A percentile compares a stretch with the other conserved stretches of the same genome.
Evolutionary conservation across 2,113 vertebrate genomes (phyloP).

Genomic region (Regulus satrapa): DNA sequence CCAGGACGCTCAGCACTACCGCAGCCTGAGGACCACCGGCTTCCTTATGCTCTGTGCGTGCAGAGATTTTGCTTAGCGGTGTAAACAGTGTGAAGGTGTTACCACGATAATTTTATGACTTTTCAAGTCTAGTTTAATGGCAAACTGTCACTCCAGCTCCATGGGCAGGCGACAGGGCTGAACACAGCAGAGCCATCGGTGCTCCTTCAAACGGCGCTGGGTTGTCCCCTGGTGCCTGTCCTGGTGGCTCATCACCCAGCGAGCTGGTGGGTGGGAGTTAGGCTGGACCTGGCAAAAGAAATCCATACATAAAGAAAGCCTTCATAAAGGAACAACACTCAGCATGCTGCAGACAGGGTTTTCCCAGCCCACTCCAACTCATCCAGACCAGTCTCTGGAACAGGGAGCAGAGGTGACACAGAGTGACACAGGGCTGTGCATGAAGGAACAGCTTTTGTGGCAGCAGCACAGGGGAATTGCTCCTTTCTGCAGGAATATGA

Average conservation of each 20-base stretch:
- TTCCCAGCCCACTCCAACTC: not conserved
- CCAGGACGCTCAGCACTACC: not conserved
- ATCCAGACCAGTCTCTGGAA: not conserved
- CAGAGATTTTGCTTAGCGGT: not conserved
- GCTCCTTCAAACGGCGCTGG: not conserved
- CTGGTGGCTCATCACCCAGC: not conserved
- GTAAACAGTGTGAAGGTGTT: not conserved
- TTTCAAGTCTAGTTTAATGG: not conserved
- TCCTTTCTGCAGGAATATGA: not conserved
- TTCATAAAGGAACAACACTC: not conserved
- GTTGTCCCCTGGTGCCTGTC: fast-evolving
- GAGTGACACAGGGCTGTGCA: not conserved
- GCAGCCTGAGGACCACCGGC: not conserved
- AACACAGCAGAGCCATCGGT: fast-evolving
- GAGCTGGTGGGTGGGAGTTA: not conserved
- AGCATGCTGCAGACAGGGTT: not conserved
- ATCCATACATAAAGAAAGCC: not conserved
- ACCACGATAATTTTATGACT: not conserved
- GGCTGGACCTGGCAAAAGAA: not conserved
- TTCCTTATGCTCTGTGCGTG: fast-evolving
- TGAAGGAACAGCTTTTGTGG: not conserved
- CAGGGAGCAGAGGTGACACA: not conserved
- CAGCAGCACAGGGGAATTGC: not conserved
- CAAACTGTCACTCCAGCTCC: not conserved
- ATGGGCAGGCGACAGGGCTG: fast-evolving